Evolutionary conservation across 1,140 invertebrate species (phyloP).

Genomic region (Mesaphorura yosii): DNA sequence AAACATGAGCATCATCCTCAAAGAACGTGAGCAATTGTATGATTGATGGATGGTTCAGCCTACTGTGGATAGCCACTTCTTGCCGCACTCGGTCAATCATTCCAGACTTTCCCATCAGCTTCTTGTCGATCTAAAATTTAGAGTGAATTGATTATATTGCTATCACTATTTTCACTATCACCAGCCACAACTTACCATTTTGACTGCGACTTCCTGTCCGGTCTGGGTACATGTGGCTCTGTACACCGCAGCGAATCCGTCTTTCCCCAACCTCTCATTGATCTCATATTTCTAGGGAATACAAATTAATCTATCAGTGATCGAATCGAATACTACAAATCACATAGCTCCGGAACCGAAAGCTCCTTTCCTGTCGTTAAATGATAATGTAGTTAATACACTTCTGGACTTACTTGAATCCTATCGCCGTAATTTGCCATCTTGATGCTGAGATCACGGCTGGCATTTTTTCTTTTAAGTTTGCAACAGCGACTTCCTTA

Average conservation of each 20-base stretch:
- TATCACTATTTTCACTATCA: constrained; percentile 13
- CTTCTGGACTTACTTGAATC: constrained; percentile 24
- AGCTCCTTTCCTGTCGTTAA: too few species aligned
- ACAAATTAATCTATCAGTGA: too few species aligned
- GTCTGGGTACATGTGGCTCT: constrained; percentile 63
- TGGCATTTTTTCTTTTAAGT: too few species aligned
- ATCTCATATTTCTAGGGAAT: constrained; percentile 75
- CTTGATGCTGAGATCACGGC: not conserved
- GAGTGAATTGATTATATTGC: constrained; percentile 1
- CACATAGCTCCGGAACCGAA: not conserved
- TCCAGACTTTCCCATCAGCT: constrained; percentile 65
- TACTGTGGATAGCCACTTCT: constrained; percentile 83
- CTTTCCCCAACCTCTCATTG: constrained; percentile 74
- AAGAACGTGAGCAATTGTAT: constrained; percentile 82
- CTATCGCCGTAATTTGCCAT: constrained; percentile 26
- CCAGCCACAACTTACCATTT: constrained; percentile 56
- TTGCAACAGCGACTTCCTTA: too few species aligned
- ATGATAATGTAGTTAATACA: too few species aligned
- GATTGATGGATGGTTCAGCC: constrained; percentile 79
- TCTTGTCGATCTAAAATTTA: constrained; percentile 69
- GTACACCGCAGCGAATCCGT: constrained; percentile 86
- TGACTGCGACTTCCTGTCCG: constrained; percentile 75
- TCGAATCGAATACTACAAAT: constrained; percentile 3
- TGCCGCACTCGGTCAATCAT: constrained; percentile 73
- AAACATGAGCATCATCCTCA: constrained; percentile 81